phyloP scores from a whole-genome alignment of 2,113 vertebrate species.

The Myiozetetes cayanensis region DNA sequence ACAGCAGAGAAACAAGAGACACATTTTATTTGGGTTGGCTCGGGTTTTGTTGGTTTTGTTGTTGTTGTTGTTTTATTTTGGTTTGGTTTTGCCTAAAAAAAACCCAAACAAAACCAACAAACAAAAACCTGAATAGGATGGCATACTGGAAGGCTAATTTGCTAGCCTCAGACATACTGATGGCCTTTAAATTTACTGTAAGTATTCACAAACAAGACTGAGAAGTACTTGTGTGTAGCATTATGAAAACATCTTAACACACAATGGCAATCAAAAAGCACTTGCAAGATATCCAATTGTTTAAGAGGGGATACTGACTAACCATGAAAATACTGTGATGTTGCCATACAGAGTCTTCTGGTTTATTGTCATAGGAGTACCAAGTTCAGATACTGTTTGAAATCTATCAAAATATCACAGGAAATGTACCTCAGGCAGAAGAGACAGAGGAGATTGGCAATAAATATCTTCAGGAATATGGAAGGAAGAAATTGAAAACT shows the following conservation, averaged over 20 bases:
- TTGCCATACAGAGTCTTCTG: background rate
- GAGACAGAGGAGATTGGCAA: background rate
- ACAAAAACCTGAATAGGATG: background rate
- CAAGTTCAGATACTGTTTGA: background rate
- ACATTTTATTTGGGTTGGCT: background rate
- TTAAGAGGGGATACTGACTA: background rate
- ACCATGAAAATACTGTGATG: background rate
- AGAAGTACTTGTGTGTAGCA: background rate
- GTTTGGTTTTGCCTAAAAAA: background rate
- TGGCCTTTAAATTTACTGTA: background rate
- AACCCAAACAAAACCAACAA: background rate
- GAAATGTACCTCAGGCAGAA: background rate
- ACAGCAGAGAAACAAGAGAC: background rate
- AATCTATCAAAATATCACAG: background rate
- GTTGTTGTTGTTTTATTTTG: no score
- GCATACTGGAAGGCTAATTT: background rate
- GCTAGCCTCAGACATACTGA: background rate
- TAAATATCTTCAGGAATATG: background rate
- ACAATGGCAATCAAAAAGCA: background rate
- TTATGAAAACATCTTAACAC: background rate
- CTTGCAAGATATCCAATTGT: background rate
- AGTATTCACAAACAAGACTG: background rate
- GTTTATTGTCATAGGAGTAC: background rate
- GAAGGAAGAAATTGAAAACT: background rate
- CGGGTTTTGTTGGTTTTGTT: background rate